Evolutionary conservation across 2,113 vertebrate species (phyloP), one percentile per base, ranked within the genome.

Genomic region (Dendrocopos noguchii): DNA sequence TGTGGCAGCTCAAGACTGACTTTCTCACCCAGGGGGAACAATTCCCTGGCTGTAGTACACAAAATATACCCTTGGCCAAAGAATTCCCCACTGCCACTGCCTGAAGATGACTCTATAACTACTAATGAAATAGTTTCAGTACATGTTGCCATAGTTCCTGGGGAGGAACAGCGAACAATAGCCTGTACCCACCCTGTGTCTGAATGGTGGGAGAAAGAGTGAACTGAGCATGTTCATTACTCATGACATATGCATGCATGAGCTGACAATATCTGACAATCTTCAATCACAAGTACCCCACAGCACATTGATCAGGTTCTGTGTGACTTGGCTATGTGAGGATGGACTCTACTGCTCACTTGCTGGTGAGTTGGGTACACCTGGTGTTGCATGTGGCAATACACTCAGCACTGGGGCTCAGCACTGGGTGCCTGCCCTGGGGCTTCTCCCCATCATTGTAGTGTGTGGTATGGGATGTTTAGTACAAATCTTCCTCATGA

Each of bases 341-440:
- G 33, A 79, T 0, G 0, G 80, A 13, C 18, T 3, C 9, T 7
- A 9, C 1, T 0, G 2, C 31, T 57, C 2, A 2, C 20, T 22
- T 1, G 19, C 8, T 27, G 34, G 46, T 0, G 12, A 46, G 36
- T 46, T 20, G 80, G 16, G 18, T 8, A 56, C 46, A 17, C 82
- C 87, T 65, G 82, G 34, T 44, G 25, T 3, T 39, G 44, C 60
- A 8, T 1, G 15, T 12, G 73, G 56, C 42, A 15, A 9, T 2
- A 31, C 1, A 14, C 42, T 64, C 36, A 39, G 36, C 36, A 36
- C 36, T 39, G 39, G 10, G 10, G 42, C 66, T 16, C 0, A 15
- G 39, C 6, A 3, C 19, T 12, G 28, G 12, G 29, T 4, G 3
- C 25, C 24, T n/a, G 2, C 1, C 5, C 29, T 15, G 19, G 24